Evolutionary conservation across 1,140 invertebrate species (phyloP).

Genomic region (Phthorimaea operculella): DNA sequence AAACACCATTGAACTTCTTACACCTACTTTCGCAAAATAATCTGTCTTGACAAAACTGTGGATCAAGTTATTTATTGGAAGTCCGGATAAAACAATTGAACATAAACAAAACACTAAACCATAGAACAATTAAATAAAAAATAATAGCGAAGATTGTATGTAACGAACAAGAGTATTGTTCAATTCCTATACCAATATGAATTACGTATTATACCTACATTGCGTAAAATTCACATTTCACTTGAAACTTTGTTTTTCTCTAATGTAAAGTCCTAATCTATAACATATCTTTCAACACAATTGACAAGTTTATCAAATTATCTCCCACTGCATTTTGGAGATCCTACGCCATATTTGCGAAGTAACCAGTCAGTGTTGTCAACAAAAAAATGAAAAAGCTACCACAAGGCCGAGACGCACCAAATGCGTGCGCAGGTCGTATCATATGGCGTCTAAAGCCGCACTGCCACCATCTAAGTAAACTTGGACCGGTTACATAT

Average conservation of each 20-base stretch:
- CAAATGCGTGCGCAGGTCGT: too few relatives aligned
- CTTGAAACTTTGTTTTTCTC: constrained; percentile 32
- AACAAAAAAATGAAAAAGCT: constrained; percentile 5
- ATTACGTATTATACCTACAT: constrained; percentile 43
- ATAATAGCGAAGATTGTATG: too few relatives aligned
- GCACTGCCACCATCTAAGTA: too few relatives aligned
- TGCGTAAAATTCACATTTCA: constrained; percentile 58
- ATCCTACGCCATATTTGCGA: constrained; percentile 61
- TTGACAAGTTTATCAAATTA: constrained; percentile 54
- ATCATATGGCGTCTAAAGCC: too few relatives aligned
- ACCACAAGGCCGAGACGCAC: neutral
- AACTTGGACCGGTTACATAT: too few relatives aligned
- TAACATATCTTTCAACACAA: constrained; percentile 50
- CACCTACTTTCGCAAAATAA: neutral
- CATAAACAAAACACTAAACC: too few relatives aligned
- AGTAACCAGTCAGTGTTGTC: constrained; percentile 28
- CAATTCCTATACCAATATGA: neutral
- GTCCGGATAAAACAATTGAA: neutral
- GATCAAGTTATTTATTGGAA: neutral
- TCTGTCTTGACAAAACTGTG: constrained; percentile 5
- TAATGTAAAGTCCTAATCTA: constrained; percentile 34
- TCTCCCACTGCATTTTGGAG: constrained; percentile 58
- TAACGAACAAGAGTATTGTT: too few relatives aligned
- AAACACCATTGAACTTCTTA: too few relatives aligned
- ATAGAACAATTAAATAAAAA: too few relatives aligned